phyloP scores from a whole-genome alignment of 2,888 invertebrate genomes.

The Zygaena filipendulae region DNA sequence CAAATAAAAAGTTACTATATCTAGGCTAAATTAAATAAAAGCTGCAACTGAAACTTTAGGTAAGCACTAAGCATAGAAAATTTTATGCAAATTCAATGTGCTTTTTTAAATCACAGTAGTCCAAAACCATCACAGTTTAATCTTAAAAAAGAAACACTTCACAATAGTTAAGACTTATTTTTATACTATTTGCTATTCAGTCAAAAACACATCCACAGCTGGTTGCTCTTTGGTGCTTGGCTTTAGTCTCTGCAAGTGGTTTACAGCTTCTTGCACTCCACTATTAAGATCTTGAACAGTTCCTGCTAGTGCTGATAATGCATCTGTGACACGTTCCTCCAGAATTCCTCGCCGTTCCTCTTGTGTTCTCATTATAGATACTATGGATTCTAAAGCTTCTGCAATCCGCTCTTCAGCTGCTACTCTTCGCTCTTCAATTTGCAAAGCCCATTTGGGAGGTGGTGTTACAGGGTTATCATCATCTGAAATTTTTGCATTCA shows the following conservation, averaged over 20 bases:
- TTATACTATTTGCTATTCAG: too few relatives aligned
- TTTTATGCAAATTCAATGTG: too few relatives aligned
- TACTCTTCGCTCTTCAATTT: constrained; percentile 45
- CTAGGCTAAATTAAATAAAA: too few relatives aligned
- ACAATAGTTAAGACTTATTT: constrained; percentile 1
- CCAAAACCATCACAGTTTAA: too few relatives aligned
- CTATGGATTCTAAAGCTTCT: constrained; percentile 41
- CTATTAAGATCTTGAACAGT: constrained; percentile 43
- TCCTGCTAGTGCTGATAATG: constrained; percentile 37
- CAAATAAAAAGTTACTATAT: too few relatives aligned
- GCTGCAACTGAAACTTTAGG: too few relatives aligned
- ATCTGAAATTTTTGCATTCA: constrained; percentile 26
- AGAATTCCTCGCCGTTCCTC: constrained; percentile 35
- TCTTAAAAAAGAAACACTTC: constrained; percentile 17
- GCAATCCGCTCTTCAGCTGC: constrained; percentile 50
- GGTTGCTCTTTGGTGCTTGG: too few relatives aligned
- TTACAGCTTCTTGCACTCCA: constrained; percentile 38
- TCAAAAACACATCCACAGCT: constrained; percentile 29
- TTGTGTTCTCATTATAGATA: constrained; percentile 33
- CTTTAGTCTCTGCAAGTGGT: constrained; percentile 29
- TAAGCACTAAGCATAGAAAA: too few relatives aligned
- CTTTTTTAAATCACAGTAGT: too few relatives aligned
- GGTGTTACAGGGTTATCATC: constrained; percentile 28
- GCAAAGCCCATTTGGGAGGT: constrained; percentile 50
- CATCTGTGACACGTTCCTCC: constrained; percentile 38